Evolutionary conservation across 2,113 vertebrate species (phyloP).

Genomic region (Haliaeetus leucogaster): DNA sequence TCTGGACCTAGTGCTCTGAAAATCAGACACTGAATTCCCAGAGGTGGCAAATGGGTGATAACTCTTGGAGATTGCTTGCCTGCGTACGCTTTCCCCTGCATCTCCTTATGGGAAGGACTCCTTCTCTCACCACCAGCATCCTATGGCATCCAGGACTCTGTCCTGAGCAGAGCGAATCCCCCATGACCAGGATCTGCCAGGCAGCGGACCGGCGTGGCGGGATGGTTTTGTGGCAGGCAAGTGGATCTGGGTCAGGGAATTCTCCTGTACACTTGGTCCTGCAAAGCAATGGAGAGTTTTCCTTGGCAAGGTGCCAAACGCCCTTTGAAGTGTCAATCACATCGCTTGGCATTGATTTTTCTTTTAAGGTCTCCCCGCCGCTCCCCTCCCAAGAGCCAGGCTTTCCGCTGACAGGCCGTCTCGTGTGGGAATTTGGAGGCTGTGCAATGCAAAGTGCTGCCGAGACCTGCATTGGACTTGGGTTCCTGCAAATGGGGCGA

Average conservation of each 20-base stretch:
- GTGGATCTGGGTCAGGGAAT: background rate
- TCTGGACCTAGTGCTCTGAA: background rate
- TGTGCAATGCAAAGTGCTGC: background rate
- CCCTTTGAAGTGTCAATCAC: slow-evolving; percentile 31
- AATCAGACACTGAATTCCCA: background rate
- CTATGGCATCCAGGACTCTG: background rate
- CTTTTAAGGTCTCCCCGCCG: background rate
- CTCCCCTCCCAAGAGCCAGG: background rate
- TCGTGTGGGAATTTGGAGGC: background rate
- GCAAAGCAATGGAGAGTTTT: background rate
- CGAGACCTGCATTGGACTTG: background rate
- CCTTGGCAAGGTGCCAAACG: background rate
- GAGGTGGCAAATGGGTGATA: background rate
- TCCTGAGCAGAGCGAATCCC: background rate
- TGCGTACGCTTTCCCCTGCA: accelerated
- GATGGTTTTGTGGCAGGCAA: background rate
- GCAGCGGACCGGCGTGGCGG: background rate
- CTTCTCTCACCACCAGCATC: background rate
- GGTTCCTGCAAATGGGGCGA: background rate
- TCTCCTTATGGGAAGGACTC: background rate
- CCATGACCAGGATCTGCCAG: background rate
- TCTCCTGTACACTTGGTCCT: background rate
- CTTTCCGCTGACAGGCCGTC: background rate
- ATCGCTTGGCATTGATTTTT: background rate
- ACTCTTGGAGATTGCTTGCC: background rate